Evolutionary conservation across 1,140 invertebrate species (phyloP), one percentile per base, ranked within the genome.

Genomic region (Nephila pilipes): DNA sequence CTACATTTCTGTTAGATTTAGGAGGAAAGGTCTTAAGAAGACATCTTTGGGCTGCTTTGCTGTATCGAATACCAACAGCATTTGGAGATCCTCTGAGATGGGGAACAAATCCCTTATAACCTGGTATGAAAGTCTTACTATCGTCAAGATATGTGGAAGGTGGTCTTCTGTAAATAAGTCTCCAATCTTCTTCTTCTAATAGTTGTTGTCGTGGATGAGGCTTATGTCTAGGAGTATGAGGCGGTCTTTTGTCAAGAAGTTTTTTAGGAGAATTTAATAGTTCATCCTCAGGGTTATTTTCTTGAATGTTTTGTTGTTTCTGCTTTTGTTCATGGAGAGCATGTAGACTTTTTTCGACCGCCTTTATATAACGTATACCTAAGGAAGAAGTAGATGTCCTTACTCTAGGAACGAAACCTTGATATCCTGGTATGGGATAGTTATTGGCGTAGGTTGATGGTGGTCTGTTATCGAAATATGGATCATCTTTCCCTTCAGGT

Each of bases 341-440:
- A 65, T 93, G 65, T 16, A 89, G 55, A n/a, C 85, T 89, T 69
- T 58, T 93, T 63, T 93, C 92, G 8, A 89, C 92, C 8, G 92
- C 92, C 55, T 93, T 93, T 29, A 89, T 93, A 55, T 93, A 93
- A 1, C 92, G 69, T 32, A 93, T 93, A 5, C 92, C 92, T 16
- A 93, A 22, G 6, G 85, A 88, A 55, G 92, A 93, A 18, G 92
- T 89, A 20, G 92, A 93, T 32, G 92, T 93, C 57, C 92, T 29
- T 55, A 89, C 92, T 25, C 85, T 85, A 22, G 92, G 92, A 63
- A 93, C 92, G n/a, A 93, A 93, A 0, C 92, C 92, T 65, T 93
- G 85, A 36, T 93, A 93, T 29, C 92, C 92, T 29, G 92, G 85
- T 14, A 93, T 93, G 8, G 92, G 92, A 83, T 89, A 93, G 55